Evolutionary conservation across 2,888 invertebrate species (phyloP).

Genomic region (Nomada ferruginata): DNA sequence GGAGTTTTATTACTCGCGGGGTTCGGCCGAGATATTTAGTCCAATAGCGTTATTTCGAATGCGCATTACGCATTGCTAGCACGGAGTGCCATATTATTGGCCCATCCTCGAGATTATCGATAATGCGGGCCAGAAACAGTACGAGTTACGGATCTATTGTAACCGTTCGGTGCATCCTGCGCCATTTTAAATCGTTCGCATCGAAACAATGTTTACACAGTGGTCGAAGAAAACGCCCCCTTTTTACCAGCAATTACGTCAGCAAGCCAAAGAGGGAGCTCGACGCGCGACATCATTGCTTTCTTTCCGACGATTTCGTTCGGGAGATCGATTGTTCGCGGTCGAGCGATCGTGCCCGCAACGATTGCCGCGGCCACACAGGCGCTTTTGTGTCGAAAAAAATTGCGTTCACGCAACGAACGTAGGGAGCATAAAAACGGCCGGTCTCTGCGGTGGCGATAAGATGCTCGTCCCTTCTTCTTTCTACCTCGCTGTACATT

Average conservation of each 20-base stretch:
- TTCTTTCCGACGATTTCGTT: slow-evolving; percentile 11
- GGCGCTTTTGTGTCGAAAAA: slow-evolving; percentile 37
- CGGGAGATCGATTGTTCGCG: slow-evolving; percentile 21
- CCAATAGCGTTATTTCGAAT: too few relatives aligned
- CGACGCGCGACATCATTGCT: background rate
- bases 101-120: background rate
- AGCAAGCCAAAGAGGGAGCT: background rate
- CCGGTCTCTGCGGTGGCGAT: slow-evolving; percentile 43
- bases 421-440: slow-evolving; percentile 51
- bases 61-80: too few relatives aligned
- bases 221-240: background rate
- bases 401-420: slow-evolving; percentile 53
- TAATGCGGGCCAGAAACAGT: background rate
- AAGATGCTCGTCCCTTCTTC: slow-evolving; percentile 22
- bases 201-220: background rate
- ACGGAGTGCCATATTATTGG: too few relatives aligned
- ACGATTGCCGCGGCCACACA: slow-evolving; percentile 26
- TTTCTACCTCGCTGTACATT: background rate
- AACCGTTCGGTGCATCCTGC: background rate
- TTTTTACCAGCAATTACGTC: background rate
- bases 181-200: background rate
- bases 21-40: too few relatives aligned
- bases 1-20: too few relatives aligned
- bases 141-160: background rate
- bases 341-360: slow-evolving; percentile 19